phyloP scores from a whole-genome alignment of 2,888 invertebrate species.

The Athrips mouffetella region DNA sequence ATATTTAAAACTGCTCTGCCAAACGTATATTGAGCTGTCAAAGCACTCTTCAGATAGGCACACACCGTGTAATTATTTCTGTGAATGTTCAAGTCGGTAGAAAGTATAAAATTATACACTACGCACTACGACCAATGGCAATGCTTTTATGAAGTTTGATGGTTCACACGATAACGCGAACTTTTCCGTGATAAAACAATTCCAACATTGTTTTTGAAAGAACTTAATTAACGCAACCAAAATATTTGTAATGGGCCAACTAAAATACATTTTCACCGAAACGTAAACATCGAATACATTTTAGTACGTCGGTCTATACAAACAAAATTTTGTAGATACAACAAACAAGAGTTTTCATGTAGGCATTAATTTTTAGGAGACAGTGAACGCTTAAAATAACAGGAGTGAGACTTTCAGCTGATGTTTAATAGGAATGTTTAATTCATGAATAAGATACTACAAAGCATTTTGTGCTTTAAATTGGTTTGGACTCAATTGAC shows the following conservation, averaged over 20 bases:
- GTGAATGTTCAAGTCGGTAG: conserved; percentile 51
- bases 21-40: conserved; percentile 66
- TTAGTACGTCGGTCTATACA: conserved; percentile 1
- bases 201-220: conserved; percentile 54
- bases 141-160: conserved; percentile 39
- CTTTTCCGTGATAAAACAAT: conserved; percentile 48
- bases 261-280: conserved; percentile 1
- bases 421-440: no score
- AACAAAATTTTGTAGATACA: conserved; percentile 5
- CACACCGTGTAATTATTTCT: conserved; percentile 62
- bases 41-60: conserved; percentile 55
- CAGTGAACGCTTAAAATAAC: conserved; percentile 11
- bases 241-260: conserved; percentile 3
- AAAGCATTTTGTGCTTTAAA: no score
- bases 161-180: conserved; percentile 63
- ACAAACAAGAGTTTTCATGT: conserved; percentile 9
- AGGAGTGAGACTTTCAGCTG: not conserved
- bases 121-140: conserved; percentile 42
- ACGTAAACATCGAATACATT: conserved; percentile 9
- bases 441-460: no score
- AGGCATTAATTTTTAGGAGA: conserved; percentile 14
- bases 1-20: conserved; percentile 39
- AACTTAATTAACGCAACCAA: conserved; percentile 11
- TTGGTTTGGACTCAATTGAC: no score
- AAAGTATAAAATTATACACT: conserved; percentile 68